Percentiles rank a stretch among this genome's conserved stretches.
Evolutionary conservation across 2,888 invertebrate species (phyloP).

Genomic region (Scaptomyza cyrtandrae): DNA sequence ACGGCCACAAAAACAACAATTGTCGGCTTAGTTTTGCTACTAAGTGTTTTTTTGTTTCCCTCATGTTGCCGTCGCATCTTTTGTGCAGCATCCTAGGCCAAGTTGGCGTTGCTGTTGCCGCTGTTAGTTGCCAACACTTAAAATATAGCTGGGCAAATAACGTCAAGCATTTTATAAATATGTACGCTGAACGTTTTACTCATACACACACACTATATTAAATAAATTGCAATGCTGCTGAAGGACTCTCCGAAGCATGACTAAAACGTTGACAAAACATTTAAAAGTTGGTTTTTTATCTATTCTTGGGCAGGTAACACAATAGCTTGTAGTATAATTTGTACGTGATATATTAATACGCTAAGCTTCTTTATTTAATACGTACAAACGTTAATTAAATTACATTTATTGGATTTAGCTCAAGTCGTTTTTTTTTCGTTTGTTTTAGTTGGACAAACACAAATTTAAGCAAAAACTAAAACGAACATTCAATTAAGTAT

Average conservation of each 20-base stretch:
- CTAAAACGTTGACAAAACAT: constrained; percentile 2
- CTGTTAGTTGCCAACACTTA: constrained; percentile 60
- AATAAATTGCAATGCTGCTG: constrained; percentile 41
- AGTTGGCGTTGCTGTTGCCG: constrained; percentile 21
- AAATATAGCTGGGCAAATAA: constrained; percentile 59
- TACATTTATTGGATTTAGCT: background rate
- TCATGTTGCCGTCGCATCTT: constrained; percentile 30
- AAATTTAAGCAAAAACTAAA: background rate
- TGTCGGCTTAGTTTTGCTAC: constrained; percentile 67
- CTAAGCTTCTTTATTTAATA: background rate
- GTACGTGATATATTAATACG: background rate
- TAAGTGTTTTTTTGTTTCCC: constrained; percentile 54
- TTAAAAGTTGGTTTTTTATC: background rate
- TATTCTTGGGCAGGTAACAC: background rate
- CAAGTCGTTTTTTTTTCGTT: background rate
- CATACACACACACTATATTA: constrained; percentile 47
- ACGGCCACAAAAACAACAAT: constrained; percentile 50
- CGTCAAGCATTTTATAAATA: constrained; percentile 67
- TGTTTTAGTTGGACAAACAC: background rate
- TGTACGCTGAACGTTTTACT: constrained; percentile 34
- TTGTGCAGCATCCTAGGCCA: constrained; percentile 48
- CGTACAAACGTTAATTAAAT: background rate
- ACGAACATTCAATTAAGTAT: background rate
- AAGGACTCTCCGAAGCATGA: constrained; percentile 21
- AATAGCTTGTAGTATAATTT: background rate